These are phyloP conservation scores for Pampusana beccarii DNA, from an alignment of 2,113 vertebrate genomes.

Conservation along the genomic window DNA sequence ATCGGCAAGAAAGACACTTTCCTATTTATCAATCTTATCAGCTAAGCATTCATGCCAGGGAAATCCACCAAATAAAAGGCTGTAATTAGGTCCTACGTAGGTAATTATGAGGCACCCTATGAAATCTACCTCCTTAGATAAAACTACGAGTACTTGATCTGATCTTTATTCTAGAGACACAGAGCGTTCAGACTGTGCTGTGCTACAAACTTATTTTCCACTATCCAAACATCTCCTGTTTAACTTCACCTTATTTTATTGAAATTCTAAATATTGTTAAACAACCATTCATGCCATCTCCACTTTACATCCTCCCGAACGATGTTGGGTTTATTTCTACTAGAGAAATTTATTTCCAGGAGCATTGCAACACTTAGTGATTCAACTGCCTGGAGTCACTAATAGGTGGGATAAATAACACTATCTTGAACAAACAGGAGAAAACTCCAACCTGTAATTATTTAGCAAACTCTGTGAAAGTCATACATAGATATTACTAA, in stretches of 20 bases:
- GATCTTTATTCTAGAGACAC: neutral
- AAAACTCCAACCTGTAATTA: slow-evolving; percentile 58
- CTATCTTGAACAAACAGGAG: slow-evolving; percentile 42
- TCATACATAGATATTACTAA: neutral
- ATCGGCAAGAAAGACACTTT: neutral
- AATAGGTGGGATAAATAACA: slow-evolving; percentile 62
- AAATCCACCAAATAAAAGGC: neutral
- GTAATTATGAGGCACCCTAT: neutral
- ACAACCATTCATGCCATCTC: neutral
- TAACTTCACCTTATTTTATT: neutral
- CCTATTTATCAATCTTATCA: neutral
- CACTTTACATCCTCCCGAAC: neutral
- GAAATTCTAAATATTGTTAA: neutral
- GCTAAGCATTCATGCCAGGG: neutral
- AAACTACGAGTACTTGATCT: neutral
- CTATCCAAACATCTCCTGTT: neutral
- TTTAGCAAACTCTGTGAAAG: slow-evolving; percentile 4
- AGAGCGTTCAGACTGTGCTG: neutral
- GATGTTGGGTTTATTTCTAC: neutral
- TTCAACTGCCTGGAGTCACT: neutral
- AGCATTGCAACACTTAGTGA: neutral
- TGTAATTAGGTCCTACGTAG: neutral
- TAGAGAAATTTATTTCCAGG: slow-evolving; percentile 4
- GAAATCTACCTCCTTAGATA: neutral
- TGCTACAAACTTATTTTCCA: neutral